Conservation (phyloP, 2,113 vertebrate genomes). For the Muntiacus reevesi region DNA sequence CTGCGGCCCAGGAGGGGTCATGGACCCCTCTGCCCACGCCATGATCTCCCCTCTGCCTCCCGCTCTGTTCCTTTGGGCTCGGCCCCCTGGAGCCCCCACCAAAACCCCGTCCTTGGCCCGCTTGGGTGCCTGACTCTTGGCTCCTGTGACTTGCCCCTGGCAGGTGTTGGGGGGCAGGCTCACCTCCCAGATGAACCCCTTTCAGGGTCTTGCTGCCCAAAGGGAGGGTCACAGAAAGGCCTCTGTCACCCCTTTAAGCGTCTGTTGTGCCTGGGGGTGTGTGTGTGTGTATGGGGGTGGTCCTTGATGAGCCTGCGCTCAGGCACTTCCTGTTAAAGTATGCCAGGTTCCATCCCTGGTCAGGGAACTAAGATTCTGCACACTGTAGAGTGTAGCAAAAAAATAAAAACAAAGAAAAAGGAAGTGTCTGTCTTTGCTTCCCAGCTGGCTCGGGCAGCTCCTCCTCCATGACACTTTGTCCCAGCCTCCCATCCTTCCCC, state of each 20-base stretch:
- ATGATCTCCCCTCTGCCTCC: background rate
- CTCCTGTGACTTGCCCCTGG: background rate
- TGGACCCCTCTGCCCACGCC: background rate
- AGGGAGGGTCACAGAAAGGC: background rate
- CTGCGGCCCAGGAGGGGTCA: accelerated
- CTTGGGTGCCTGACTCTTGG: background rate
- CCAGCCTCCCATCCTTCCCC: background rate
- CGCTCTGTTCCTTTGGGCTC: background rate
- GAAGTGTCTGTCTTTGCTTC: background rate
- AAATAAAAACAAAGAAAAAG: background rate
- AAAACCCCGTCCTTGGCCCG: accelerated
- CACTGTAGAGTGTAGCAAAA: background rate
- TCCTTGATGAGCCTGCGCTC: background rate
- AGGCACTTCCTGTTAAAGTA: background rate
- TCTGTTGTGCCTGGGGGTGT: background rate
- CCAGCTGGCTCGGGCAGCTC: background rate
- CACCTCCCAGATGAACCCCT: background rate
- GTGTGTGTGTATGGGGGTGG: background rate
- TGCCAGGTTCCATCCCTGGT: background rate
- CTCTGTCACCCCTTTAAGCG: background rate
- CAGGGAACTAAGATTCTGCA: background rate
- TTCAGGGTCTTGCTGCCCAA: background rate
- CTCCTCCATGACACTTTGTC: background rate
- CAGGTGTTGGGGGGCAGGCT: accelerated
- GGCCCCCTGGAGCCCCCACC: background rate